Conservation (phyloP, 2,888 invertebrate genomes). For the Melinaea menophilus region DNA sequence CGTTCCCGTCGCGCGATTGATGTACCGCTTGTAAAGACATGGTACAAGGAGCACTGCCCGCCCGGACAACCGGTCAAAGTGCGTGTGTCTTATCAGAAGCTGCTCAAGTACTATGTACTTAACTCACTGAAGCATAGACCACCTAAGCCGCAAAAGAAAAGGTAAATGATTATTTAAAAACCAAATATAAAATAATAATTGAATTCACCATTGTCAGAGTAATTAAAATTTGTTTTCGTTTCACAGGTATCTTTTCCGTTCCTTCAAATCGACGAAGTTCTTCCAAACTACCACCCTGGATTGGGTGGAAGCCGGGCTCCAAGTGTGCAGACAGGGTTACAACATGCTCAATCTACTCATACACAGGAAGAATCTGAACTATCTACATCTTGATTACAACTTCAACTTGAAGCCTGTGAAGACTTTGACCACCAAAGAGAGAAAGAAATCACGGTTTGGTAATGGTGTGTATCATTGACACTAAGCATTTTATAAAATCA, state of each 20-base stretch:
- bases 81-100: conserved; percentile 98
- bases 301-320: conserved; percentile 99
- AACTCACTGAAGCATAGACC: conserved; percentile 98
- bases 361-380: conserved; percentile 99
- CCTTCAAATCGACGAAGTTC: conserved; percentile 99
- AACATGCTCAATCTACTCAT: conserved; percentile 99
- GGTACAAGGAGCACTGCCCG: conserved; percentile 97
- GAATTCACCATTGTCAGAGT: background rate
- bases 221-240: background rate
- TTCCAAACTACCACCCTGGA: conserved; percentile 99
- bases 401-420: conserved; percentile 99
- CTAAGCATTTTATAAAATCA: background rate
- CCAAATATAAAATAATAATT: background rate
- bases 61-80: conserved; percentile 99
- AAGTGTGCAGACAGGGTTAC: conserved; percentile 99
- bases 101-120: conserved; percentile 98
- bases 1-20: conserved; percentile 96
- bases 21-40: conserved; percentile 97
- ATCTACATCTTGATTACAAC: conserved; percentile 99
- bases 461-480: conserved; percentile 81
- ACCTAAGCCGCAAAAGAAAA: conserved; percentile 99
- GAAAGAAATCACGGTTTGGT: conserved; percentile 98
- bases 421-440: conserved; percentile 98
- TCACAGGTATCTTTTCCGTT: conserved; percentile 91
- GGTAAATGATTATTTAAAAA: conserved; percentile 62